Evolutionary conservation across 2,113 vertebrate genomes (phyloP).

Genomic region (Dasypus novemcinctus): DNA sequence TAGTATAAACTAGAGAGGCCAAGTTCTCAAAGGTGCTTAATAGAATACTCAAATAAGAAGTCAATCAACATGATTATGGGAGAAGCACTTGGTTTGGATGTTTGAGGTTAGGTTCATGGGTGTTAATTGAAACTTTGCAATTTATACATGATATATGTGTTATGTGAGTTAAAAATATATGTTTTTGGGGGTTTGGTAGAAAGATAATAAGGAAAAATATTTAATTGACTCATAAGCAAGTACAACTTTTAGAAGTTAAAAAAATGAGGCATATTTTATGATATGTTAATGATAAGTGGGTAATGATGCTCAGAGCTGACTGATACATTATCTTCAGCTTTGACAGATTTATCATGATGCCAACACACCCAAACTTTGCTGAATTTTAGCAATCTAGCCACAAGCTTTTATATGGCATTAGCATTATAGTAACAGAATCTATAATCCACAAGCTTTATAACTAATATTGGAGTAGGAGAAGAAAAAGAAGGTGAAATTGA

Average conservation of each 20-base stretch:
- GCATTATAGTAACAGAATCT: background rate
- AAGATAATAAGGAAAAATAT: background rate
- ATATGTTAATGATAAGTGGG: background rate
- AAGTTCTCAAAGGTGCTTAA: conserved; percentile 22
- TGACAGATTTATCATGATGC: background rate
- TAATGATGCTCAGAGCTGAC: background rate
- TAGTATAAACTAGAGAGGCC: conserved; percentile 6
- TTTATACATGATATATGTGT: background rate
- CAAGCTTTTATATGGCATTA: background rate
- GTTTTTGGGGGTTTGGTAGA: background rate
- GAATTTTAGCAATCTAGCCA: background rate
- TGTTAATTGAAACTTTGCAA: conserved; percentile 12
- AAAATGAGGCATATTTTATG: background rate
- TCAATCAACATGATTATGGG: background rate
- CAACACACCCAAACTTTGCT: background rate
- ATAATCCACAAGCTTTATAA: background rate
- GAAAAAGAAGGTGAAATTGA: background rate
- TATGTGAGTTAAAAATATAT: conserved; percentile 50
- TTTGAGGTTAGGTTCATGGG: background rate
- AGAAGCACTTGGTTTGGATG: background rate
- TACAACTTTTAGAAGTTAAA: background rate
- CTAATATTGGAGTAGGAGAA: background rate
- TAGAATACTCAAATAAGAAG: conserved; percentile 7
- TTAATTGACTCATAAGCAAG: background rate
- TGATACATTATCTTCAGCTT: background rate